A percentile compares a stretch with the other conserved stretches of the same genome.
These are phyloP conservation scores for Ectemnius cavifrons DNA, from an alignment of 2,888 invertebrate species.

Conservation along the genomic window DNA sequence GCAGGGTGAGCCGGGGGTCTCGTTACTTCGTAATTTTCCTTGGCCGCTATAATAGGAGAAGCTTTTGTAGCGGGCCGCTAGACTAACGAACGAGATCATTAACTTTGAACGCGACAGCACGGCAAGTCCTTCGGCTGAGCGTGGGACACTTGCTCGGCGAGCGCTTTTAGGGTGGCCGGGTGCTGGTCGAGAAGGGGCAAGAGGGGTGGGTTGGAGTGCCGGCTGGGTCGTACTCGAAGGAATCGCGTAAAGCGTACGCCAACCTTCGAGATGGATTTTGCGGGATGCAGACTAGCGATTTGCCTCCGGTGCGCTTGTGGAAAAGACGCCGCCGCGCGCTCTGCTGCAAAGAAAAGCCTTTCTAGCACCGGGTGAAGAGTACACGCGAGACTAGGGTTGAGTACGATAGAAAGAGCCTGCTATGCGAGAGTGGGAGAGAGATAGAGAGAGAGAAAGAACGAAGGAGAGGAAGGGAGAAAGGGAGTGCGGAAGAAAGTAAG, in stretches of 20 bases:
- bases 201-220: too few species aligned
- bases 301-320: constrained; percentile 22
- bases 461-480: constrained; percentile 5
- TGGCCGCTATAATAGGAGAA: constrained; percentile 44
- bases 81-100: constrained; percentile 54
- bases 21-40: constrained; percentile 54
- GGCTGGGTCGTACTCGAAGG: too few species aligned
- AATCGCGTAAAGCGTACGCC: constrained; percentile 40
- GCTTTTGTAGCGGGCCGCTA: constrained; percentile 46
- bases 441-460: constrained; percentile 30
- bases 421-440: constrained; percentile 32
- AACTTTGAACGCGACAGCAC: constrained; percentile 57
- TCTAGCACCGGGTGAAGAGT: constrained; percentile 58
- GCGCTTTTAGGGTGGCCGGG: not conserved
- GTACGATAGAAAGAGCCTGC: constrained; percentile 27
- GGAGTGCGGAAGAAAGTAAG: constrained; percentile 17
- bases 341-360: constrained; percentile 65
- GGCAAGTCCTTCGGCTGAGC: constrained; percentile 42
- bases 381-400: constrained; percentile 26
- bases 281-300: constrained; percentile 39
- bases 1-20: constrained; percentile 39
- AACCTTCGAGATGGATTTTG: constrained; percentile 51
- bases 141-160: constrained; percentile 40
- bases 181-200: not conserved
- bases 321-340: constrained; percentile 39